Conservation (phyloP, 2,113 vertebrate species). For the Vicugna pacos region DNA sequence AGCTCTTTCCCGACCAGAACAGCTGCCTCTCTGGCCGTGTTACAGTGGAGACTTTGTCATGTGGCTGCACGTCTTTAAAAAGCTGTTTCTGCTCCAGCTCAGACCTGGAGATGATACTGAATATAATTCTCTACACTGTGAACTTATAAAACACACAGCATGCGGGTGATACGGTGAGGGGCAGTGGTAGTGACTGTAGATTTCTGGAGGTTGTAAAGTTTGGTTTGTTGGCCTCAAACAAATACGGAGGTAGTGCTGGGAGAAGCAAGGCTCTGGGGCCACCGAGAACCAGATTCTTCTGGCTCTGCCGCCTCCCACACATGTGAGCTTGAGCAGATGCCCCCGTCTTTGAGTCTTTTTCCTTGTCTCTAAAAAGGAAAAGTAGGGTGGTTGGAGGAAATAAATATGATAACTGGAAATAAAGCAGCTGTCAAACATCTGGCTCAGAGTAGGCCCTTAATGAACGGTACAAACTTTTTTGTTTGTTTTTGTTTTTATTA, state of each 20-base stretch:
- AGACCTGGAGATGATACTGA: not conserved
- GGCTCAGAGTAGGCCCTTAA: not conserved
- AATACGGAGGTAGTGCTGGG: not conserved
- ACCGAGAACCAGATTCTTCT: not conserved
- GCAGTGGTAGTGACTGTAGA: not conserved
- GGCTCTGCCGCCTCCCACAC: not conserved
- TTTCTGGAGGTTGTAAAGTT: too few relatives aligned
- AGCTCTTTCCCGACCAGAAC: not conserved
- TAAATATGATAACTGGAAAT: not conserved
- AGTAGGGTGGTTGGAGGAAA: not conserved
- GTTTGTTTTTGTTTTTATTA: not conserved
- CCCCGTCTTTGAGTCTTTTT: not conserved
- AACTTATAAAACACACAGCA: not conserved
- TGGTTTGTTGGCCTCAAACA: not conserved
- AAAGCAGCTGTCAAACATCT: not conserved
- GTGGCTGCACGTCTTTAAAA: not conserved
- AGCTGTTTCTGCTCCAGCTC: not conserved
- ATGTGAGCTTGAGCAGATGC: not conserved
- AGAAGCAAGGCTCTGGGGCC: not conserved
- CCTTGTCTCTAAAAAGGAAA: conserved; percentile 10
- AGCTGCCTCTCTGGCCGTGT: not conserved
- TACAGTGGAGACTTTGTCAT: not conserved
- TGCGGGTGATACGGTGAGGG: too few relatives aligned
- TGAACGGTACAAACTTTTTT: not conserved
- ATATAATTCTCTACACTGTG: not conserved